Conservation (phyloP, 2,888 invertebrate species). For the Calameuta pallipes region DNA sequence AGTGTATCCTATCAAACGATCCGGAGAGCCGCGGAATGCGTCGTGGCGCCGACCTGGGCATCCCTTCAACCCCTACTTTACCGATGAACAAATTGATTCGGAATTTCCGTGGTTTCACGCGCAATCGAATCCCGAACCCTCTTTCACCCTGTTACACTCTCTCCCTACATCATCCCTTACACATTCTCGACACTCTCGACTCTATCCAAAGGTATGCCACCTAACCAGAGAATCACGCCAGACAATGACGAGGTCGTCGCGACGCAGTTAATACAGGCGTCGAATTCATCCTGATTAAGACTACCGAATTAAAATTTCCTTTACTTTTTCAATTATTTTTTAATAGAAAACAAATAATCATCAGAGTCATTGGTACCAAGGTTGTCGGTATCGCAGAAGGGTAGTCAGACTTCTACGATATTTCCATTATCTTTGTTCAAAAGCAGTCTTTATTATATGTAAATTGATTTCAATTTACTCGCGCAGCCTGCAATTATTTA, state of each 20-base stretch:
- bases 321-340: background rate
- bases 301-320: background rate
- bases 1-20: constrained; percentile 59
- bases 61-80: constrained; percentile 20
- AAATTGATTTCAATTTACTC: constrained; percentile 40
- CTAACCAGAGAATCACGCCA: background rate
- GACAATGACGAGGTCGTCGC: background rate
- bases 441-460: constrained; percentile 34
- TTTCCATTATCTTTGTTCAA: background rate
- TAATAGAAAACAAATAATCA: background rate
- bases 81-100: constrained; percentile 58
- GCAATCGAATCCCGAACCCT: constrained; percentile 38
- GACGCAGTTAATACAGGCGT: background rate
- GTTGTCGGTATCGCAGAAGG: background rate
- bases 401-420: background rate
- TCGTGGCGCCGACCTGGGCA: background rate
- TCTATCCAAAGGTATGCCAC: background rate
- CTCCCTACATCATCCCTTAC: background rate
- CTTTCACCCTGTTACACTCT: background rate
- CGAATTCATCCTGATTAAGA: background rate
- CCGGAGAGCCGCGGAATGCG: constrained; percentile 51
- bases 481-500: constrained; percentile 35
- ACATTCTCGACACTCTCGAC: background rate
- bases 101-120: constrained; percentile 54
- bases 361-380: background rate